phyloP scores from a whole-genome alignment of 2,113 vertebrate genomes.

The Tringa solitaria region DNA sequence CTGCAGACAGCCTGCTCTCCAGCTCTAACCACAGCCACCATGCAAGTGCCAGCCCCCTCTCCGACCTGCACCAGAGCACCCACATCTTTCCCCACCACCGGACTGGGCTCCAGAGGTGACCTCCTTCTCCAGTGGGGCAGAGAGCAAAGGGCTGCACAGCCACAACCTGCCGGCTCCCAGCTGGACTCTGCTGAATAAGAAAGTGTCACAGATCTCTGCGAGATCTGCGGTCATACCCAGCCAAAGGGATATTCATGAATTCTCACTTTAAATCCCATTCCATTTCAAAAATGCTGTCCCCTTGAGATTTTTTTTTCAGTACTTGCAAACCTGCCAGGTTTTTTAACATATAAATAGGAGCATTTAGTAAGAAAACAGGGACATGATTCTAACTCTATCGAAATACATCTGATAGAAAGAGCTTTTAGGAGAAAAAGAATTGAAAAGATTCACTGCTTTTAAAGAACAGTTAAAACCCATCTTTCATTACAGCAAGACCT shows the following conservation, averaged over 20 bases:
- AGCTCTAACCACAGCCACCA: background rate
- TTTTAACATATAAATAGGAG: slow-evolving; percentile 63
- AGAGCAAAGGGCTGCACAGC: background rate
- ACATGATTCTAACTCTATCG: slow-evolving; percentile 41
- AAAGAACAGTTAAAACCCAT: slow-evolving; percentile 4
- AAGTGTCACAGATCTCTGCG: background rate
- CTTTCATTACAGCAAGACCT: slow-evolving; percentile 43
- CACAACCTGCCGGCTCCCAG: background rate
- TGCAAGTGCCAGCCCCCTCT: background rate
- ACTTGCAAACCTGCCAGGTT: slow-evolving; percentile 51
- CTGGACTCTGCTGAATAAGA: background rate
- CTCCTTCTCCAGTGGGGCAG: background rate
- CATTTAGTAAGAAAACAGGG: slow-evolving; percentile 56
- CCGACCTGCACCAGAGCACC: background rate
- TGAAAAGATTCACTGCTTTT: slow-evolving; percentile 44
- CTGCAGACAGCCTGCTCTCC: background rate
- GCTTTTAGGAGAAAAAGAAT: slow-evolving; percentile 45
- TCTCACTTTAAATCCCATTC: slow-evolving; percentile 50
- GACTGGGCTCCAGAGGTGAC: background rate
- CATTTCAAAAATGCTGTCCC: slow-evolving; percentile 43
- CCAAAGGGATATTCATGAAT: slow-evolving; percentile 54
- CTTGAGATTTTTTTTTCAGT: slow-evolving; percentile 39
- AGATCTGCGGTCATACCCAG: background rate
- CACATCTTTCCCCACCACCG: accelerated
- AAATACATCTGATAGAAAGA: slow-evolving; percentile 51